Evolutionary conservation across 2,888 invertebrate genomes (phyloP).

Genomic region (Conops quadrifasciatus): DNA sequence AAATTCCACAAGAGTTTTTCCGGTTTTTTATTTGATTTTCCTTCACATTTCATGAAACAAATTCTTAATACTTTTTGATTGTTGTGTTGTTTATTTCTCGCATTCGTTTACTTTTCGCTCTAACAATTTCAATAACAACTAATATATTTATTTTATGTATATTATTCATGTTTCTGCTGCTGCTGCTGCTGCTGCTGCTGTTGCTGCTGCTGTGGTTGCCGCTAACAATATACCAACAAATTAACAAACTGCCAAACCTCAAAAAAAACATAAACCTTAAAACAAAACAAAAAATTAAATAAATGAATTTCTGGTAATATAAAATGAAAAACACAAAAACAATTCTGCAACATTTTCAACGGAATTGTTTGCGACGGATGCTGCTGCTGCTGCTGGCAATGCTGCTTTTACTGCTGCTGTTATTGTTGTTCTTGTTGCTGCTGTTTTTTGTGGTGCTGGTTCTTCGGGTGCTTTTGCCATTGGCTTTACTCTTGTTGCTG

Average conservation of each 20-base stretch:
- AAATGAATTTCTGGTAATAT: no score
- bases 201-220: not conserved
- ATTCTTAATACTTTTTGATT: not conserved
- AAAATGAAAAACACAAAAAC: no score
- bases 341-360: not conserved
- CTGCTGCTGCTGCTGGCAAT: slow-evolving; percentile 14
- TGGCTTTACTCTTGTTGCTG: slow-evolving; percentile 13
- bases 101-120: not conserved
- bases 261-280: no score
- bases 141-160: slow-evolving; percentile 32
- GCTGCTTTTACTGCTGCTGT: slow-evolving; percentile 18
- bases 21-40: not conserved
- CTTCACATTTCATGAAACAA: not conserved
- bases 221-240: not conserved
- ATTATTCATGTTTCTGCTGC: slow-evolving; percentile 24
- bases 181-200: slow-evolving; percentile 16
- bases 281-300: no score
- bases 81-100: not conserved
- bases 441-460: not conserved
- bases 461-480: not conserved
- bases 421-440: not conserved
- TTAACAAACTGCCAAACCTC: no score
- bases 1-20: no score
- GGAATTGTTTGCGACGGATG: not conserved
- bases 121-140: slow-evolving; percentile 21